Evolutionary conservation across 1,140 invertebrate species (phyloP).

Genomic region (Euura lappo): DNA sequence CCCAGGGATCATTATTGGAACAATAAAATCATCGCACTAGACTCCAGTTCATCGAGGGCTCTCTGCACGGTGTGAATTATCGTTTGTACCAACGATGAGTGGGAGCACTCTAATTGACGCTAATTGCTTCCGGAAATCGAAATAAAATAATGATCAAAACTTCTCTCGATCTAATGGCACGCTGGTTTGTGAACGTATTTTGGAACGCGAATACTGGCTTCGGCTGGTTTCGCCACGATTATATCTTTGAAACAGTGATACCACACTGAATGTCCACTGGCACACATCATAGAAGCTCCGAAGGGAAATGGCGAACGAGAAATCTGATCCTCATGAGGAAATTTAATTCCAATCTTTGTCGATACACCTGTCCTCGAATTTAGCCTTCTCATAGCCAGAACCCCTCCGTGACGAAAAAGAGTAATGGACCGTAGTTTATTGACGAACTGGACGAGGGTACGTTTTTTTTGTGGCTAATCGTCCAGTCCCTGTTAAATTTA

Average conservation of each 20-base stretch:
- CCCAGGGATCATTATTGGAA: background rate
- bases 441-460: background rate
- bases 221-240: no score
- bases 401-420: background rate
- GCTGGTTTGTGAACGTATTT: background rate
- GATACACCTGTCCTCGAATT: no score
- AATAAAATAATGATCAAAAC: constrained; percentile 1
- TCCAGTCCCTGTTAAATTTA: background rate
- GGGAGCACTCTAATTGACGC: background rate
- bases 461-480: background rate
- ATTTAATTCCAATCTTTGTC: no score
- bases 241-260: no score
- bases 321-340: no score
- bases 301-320: no score
- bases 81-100: background rate
- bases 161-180: background rate
- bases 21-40: background rate
- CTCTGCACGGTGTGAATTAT: background rate
- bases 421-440: background rate
- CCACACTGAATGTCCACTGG: no score
- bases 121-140: background rate
- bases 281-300: no score
- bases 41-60: background rate
- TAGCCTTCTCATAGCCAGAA: no score
- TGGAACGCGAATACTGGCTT: background rate